A percentile compares a stretch with the other conserved stretches of the same genome.
These are phyloP conservation scores for Eurystomus gularis DNA, from an alignment of 2,113 vertebrate species.

Conservation along the genomic window DNA sequence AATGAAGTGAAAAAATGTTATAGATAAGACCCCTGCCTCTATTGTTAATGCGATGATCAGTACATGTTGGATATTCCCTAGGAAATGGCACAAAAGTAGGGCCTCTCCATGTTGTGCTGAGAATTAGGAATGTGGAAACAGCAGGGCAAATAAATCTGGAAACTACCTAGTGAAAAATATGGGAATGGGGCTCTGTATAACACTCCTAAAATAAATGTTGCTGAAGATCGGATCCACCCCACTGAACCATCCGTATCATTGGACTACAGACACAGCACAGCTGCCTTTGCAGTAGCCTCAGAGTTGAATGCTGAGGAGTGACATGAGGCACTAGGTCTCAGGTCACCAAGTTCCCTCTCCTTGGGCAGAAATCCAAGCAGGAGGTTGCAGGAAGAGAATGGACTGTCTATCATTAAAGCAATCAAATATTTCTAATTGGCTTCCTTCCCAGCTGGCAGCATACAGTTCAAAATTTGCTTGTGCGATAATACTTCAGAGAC, in stretches of 20 bases:
- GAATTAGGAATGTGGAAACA: background rate
- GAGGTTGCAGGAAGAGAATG: conserved; percentile 17
- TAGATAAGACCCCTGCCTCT: background rate
- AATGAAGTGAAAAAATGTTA: background rate
- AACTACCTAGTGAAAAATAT: background rate
- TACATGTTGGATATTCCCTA: background rate
- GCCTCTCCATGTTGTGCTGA: background rate
- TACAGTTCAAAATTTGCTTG: conserved; percentile 2
- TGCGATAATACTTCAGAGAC: background rate
- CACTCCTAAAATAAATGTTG: background rate
- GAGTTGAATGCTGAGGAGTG: background rate
- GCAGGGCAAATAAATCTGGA: background rate
- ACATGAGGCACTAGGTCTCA: background rate
- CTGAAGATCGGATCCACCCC: background rate
- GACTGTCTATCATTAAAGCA: conserved; percentile 27
- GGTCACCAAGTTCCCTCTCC: conserved; percentile 4
- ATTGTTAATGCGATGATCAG: background rate
- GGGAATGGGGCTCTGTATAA: background rate
- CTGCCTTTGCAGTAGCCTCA: background rate
- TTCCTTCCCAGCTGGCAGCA: conserved; percentile 14
- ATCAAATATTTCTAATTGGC: conserved; percentile 33
- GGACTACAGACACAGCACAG: background rate
- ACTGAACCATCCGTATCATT: background rate
- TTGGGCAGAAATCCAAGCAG: conserved; percentile 44
- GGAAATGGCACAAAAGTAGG: background rate